Evolutionary conservation across 2,888 invertebrate species (phyloP).

Genomic region (Blera fallax): DNA sequence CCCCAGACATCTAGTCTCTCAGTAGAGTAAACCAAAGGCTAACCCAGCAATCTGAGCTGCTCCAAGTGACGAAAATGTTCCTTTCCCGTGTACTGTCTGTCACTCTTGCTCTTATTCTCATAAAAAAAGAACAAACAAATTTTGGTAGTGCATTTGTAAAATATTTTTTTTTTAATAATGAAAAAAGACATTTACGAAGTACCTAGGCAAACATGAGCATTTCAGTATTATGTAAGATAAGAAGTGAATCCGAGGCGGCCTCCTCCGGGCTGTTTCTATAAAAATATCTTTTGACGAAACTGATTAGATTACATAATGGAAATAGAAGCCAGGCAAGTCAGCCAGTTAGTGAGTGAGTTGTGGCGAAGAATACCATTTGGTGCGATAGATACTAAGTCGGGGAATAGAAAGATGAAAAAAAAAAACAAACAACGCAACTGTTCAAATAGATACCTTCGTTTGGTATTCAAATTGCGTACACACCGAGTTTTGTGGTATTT

Average conservation of each 20-base stretch:
- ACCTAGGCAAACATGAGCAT: background rate
- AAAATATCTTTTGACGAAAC: constrained; percentile 57
- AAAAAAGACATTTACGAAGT: constrained; percentile 11
- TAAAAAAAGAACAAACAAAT: background rate
- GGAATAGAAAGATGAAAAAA: background rate
- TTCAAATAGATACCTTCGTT: constrained; percentile 49
- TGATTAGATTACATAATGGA: constrained; percentile 69
- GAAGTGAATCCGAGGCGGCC: constrained; percentile 23
- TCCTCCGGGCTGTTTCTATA: constrained; percentile 32
- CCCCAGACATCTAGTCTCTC: background rate
- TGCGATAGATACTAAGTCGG: background rate
- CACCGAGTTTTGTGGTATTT: constrained; percentile 44
- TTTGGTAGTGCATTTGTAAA: background rate
- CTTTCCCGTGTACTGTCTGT: background rate
- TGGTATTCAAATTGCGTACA: constrained; percentile 62
- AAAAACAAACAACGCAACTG: constrained; percentile 19
- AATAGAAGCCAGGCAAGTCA: constrained; percentile 47
- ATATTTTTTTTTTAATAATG: background rate
- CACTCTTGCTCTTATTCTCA: background rate
- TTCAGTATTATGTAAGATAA: constrained; percentile 22
- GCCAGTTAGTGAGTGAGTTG: constrained; percentile 2
- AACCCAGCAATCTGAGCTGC: background rate
- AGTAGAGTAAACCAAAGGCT: background rate
- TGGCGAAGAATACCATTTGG: constrained; percentile 11
- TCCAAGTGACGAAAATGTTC: background rate